Evolutionary conservation across 2,888 invertebrate genomes (phyloP), one percentile per base, ranked within the genome.

Genomic region (Caenorhabditis drosophilae): DNA sequence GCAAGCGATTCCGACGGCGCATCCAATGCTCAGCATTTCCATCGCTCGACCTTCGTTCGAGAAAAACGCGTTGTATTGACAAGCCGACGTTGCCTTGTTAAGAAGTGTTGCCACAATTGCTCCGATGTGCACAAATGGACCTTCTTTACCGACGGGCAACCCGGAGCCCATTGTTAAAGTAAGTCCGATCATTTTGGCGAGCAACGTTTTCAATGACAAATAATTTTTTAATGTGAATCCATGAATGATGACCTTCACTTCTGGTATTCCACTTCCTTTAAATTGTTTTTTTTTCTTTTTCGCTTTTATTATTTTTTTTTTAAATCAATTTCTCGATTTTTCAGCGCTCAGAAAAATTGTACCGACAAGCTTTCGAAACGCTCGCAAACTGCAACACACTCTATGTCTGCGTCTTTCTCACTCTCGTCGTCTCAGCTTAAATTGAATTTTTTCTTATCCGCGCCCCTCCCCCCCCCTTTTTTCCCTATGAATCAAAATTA

Each of bases 101-200:
- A 94, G 87, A 85, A 93, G 93, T 67, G 93, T 92, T 52, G 96
- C 96, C 62, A 93, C 92, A 85, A 96, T 94, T 81, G 94, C 94
- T 77, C 95, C 94, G 82, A 97, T 94, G 87, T 97, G 96, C 60
- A 96, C 96, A 85, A 96, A 95, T n/a, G 97, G 96, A 86, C 96
- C 96, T 89, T 96, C 96, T 89, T 97, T 97, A 53, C 97, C 97
- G 70, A 97, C 87, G 1, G 96, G 96, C 85, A 97, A 88, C 25
- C 96, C 96, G 76, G 93, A 93, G 22, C 96, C 95, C 46, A 97
- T 87, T 0, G 95, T 93, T 45, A 95, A 92, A 46, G 93, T 94
- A 59, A 97, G 88, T 36, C 96, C 96, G 61, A 94, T 90, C 69
- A 92, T 89, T 87, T 97, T 97, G 52, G 96, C 92, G 54, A 97